Evolutionary conservation across 2,113 vertebrate species (phyloP), one percentile per base, ranked within the genome.

Genomic region (Anthoscopus minutus): DNA sequence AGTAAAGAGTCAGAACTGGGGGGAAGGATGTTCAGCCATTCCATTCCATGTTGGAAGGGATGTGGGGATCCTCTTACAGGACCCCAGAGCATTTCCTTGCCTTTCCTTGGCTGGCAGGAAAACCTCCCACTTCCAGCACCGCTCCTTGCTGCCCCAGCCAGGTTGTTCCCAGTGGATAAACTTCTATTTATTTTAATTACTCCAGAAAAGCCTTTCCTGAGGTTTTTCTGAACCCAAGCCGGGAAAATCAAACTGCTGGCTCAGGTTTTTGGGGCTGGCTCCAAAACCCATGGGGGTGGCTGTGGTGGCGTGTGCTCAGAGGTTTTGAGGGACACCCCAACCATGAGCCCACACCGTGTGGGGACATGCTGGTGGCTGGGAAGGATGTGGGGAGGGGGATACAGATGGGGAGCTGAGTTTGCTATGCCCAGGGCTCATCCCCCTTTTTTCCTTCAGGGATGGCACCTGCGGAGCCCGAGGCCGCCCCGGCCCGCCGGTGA

Each of bases 91-190:
- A 1, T 37, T 40, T 77, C 56, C 64, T 64, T 3, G 2, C 27
- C 12, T 21, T 72, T 53, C 23, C 40, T 10, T 19, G 24, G 54
- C 57, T 23, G 38, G 35, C 67, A 51, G 53, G 45, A 47, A 30
- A 70, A 14, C 37, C 16, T 64, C 31, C 28, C 0, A 0, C 0
- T 3, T 23, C 9, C 61, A 10, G 4, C 3, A 0, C 57, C 0
- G 2, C 44, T 76, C 31, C 60, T 31, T 13, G 11, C 23, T 6
- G 25, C 14, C 53, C 44, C 23, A 86, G 2, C n/a, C 0, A 0
- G 6, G 12, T 15, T n/a, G 14, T 47, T 89, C 79, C 82, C 70
- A 48, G 62, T 0, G 9, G 38, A 88, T 11, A 38, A 37, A 20
- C 35, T 80, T 71, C 6, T n/a, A 5, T 53, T 72, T 77, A 31